A percentile compares a stretch with the other conserved stretches of the same genome.
Evolutionary conservation across 2,113 vertebrate genomes (phyloP).

Genomic region (Malurus cyaneus): DNA sequence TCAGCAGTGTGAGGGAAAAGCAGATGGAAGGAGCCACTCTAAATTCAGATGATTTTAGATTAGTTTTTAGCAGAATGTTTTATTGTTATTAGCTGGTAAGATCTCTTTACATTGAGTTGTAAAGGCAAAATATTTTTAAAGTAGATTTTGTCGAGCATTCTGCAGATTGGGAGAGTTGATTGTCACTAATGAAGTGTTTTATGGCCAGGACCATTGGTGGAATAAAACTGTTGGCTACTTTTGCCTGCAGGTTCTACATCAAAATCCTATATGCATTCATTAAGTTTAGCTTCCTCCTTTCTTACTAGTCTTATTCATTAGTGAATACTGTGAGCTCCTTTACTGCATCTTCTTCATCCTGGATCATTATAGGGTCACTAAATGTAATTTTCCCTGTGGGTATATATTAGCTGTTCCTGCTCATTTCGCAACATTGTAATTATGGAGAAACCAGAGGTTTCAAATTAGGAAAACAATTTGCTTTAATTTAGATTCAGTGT

Average conservation of each 20-base stretch:
- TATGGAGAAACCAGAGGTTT: constrained; percentile 42
- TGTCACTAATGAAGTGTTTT: not conserved
- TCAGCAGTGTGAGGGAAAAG: not conserved
- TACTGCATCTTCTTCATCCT: constrained; percentile 32
- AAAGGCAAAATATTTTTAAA: not conserved
- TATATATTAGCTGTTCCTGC: constrained; percentile 15
- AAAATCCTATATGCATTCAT: not conserved
- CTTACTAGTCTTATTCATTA: constrained; percentile 22
- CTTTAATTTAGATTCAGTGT: constrained; percentile 25
- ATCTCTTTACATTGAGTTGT: not conserved
- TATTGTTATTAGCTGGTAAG: not conserved
- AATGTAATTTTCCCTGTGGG: constrained; percentile 42
- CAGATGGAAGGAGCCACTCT: not conserved
- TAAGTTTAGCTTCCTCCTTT: constrained; percentile 17
- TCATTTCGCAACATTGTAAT: constrained; percentile 42
- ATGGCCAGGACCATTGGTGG: not conserved
- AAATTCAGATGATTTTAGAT: not conserved
- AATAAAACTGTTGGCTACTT: not conserved
- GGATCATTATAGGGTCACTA: constrained; percentile 43
- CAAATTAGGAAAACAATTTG: constrained; percentile 26
- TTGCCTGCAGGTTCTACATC: not conserved
- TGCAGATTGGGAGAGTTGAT: not conserved
- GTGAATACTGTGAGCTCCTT: constrained; percentile 3
- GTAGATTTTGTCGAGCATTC: not conserved
- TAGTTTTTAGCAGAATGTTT: not conserved